Evolutionary conservation across 2,113 vertebrate genomes (phyloP), one percentile per base, ranked within the genome.

Genomic region (Anser brachyrhynchus): DNA sequence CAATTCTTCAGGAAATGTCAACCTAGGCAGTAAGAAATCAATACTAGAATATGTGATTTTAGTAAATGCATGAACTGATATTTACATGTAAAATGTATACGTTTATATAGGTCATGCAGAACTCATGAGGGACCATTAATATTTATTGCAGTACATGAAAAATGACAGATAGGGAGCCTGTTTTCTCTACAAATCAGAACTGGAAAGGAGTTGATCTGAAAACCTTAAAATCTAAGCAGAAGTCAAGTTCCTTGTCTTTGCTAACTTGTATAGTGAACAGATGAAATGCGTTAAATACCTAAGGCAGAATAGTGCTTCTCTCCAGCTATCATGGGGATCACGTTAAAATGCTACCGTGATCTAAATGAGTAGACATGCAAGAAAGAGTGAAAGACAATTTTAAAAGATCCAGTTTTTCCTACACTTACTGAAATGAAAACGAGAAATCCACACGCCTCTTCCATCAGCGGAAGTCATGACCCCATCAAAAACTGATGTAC

Each of bases 381-480:
- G 72, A 31, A 81, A 62, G 26, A 91, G 59, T 44, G 64, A 88
- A 58, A 59, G 61, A 77, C n/a, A 80, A 75, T 65, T 91, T 93
- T 28, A 52, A 81, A 90, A 87, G 39, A 92, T 65, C 62, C 29
- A 1, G 2, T 78, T 58, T 80, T 88, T 76, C 71, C 84, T 77
- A 54, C 41, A 59, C 89, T 87, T 33, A 87, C 61, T 82, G 71
- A 87, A 94, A 90, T 72, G 75, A 97, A 78, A 84, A 49, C 51
- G 17, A 41, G 52, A 84, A 95, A 65, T 43, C 73, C 44, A 41
- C 84, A 55, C 54, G 93, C 65, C 57, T 86, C n/a, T 74, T 69
- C 58, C 15, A 52, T 52, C 74, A 37, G n/a, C 18, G 66, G 8
- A 92, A 96, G 81, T 71, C 84, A 67, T 3, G 85, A 94, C 91